Evolutionary conservation across 2,888 invertebrate species (phyloP).

Genomic region (Pseudolycoriella hygida): DNA sequence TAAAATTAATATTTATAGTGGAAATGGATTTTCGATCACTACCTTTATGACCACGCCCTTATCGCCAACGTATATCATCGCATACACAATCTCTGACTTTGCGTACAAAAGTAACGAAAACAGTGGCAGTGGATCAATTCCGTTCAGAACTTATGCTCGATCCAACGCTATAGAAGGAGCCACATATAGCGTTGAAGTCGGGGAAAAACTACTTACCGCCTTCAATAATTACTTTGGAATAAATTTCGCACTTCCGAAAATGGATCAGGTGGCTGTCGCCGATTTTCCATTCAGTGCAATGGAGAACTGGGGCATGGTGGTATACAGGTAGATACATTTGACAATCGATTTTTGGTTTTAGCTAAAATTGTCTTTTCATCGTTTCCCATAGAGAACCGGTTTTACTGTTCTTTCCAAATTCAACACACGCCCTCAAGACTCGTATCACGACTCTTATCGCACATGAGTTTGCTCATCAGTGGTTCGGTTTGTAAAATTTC

Average conservation of each 20-base stretch:
- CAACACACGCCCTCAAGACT: no score
- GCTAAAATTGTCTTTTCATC: no score
- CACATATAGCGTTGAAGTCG: constrained; percentile 52
- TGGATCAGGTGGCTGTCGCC: constrained; percentile 77
- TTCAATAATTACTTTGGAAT: constrained; percentile 55
- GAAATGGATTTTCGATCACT: constrained; percentile 13
- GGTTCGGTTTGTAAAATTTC: constrained; percentile 36
- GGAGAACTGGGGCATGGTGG: constrained; percentile 41
- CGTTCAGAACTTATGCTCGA: constrained; percentile 22
- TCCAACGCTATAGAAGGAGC: constrained; percentile 27
- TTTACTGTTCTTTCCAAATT: no score
- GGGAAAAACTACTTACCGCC: constrained; percentile 47
- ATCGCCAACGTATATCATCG: constrained; percentile 67
- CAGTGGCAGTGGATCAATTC: constrained; percentile 16
- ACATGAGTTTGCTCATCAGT: constrained; percentile 51
- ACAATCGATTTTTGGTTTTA: no score
- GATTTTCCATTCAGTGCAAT: constrained; percentile 59
- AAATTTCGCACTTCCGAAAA: constrained; percentile 50
- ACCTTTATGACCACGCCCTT: constrained; percentile 29
- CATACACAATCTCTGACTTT: constrained; percentile 53
- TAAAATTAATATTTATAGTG: constrained; percentile 5
- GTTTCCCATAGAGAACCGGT: no score
- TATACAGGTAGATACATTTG: not conserved
- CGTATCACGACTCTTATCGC: constrained; percentile 33
- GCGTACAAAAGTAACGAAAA: constrained; percentile 15